phyloP scores from a whole-genome alignment of 2,113 vertebrate species.

The Oncorhynchus kisutch region DNA sequence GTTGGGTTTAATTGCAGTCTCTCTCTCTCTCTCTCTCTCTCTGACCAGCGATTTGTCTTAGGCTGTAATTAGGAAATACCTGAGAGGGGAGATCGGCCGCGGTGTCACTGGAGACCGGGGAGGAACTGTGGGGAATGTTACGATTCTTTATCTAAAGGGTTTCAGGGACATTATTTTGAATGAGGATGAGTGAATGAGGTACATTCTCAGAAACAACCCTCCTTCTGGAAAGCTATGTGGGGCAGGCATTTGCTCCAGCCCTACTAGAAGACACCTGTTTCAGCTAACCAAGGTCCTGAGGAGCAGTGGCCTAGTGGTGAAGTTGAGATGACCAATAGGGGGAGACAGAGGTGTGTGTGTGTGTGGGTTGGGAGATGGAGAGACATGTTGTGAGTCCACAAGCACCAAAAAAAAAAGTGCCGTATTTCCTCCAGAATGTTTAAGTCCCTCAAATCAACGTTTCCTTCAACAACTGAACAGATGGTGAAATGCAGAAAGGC shows the following conservation, averaged over 20 bases:
- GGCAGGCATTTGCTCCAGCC: too few relatives aligned
- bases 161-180: not conserved
- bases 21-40: not conserved
- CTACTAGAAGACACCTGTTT: too few relatives aligned
- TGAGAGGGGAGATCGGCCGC: not conserved
- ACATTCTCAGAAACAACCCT: too few relatives aligned
- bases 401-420: not conserved
- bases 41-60: constrained; percentile 18
- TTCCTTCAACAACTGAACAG: not conserved
- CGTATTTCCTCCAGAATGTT: not conserved
- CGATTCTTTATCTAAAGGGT: not conserved
- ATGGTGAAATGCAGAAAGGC: too few relatives aligned
- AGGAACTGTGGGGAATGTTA: constrained; percentile 1
- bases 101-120: not conserved
- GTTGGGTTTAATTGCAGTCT: constrained; percentile 28
- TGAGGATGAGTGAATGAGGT: too few relatives aligned
- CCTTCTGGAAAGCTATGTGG: too few relatives aligned
- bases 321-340: not conserved
- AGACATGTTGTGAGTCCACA: not conserved
- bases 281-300: too few relatives aligned
- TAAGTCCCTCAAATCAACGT: not conserved
- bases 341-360: not conserved
- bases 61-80: constrained; percentile 25
- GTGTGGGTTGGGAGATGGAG: not conserved
- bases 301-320: too few relatives aligned